Conservation (phyloP, 2,113 vertebrate species). For the Sebastes fasciatus region DNA sequence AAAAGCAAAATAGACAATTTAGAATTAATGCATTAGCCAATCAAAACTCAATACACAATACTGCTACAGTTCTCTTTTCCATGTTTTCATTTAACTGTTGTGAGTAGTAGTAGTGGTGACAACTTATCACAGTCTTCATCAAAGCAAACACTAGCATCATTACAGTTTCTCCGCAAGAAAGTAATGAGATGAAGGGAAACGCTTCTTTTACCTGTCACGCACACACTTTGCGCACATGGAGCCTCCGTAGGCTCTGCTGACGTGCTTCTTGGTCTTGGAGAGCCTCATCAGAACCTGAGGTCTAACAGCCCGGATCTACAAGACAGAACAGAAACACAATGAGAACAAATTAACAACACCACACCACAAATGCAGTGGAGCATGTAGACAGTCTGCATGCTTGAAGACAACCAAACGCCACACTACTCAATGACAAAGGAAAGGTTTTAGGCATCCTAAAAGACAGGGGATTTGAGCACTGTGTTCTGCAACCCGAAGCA, state of each 20-base stretch:
- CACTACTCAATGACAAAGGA: not conserved
- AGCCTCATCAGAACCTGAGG: constrained; percentile 98
- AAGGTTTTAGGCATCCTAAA: not conserved
- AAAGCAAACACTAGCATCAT: not conserved
- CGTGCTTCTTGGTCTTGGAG: constrained; percentile 98
- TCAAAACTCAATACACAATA: not conserved
- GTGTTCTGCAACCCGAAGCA: no score
- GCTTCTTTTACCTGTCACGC: constrained; percentile 91
- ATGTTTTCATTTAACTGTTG: not conserved
- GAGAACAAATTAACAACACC: not conserved
- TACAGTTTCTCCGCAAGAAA: not conserved
- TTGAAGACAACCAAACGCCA: no score
- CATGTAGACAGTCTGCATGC: no score
- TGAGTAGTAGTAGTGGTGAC: no score
- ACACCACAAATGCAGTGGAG: not conserved
- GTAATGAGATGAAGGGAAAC: not conserved
- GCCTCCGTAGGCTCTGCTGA: constrained; percentile 97
- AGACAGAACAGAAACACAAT: not conserved
- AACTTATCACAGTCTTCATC: no score
- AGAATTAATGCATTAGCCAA: not conserved
- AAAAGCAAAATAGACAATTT: constrained; percentile 11
- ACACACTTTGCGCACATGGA: constrained; percentile 99
- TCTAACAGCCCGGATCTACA: constrained; percentile 94
- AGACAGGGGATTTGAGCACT: not conserved
- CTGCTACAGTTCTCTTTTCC: not conserved